These are phyloP conservation scores for Phymatocera aterrima DNA, from an alignment of 2,888 invertebrate genomes.

Conservation along the genomic window DNA sequence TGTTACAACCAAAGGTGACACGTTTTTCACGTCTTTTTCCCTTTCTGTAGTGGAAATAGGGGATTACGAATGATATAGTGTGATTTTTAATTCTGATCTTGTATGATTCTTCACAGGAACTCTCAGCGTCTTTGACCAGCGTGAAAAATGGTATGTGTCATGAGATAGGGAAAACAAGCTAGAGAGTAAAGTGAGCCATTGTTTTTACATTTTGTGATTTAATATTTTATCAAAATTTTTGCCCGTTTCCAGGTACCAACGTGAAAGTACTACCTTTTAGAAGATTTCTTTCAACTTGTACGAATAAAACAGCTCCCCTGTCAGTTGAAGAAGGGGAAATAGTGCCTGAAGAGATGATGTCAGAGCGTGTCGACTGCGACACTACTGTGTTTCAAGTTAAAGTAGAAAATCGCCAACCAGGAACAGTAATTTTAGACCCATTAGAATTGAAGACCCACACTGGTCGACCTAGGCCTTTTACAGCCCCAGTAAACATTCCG, in stretches of 20 bases:
- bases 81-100: slow-evolving; percentile 29
- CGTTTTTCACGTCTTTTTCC: neutral
- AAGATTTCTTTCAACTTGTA: slow-evolving; percentile 57
- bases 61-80: slow-evolving; percentile 11
- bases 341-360: slow-evolving; percentile 49
- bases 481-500: slow-evolving; percentile 58
- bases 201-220: neutral
- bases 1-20: slow-evolving; percentile 56
- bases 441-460: slow-evolving; percentile 47
- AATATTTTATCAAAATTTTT: neutral
- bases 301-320: slow-evolving; percentile 68
- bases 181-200: too few relatives aligned
- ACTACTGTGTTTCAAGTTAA: slow-evolving; percentile 49
- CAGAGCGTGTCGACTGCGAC: slow-evolving; percentile 46
- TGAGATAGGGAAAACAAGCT: neutral
- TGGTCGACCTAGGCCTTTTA: slow-evolving; percentile 59
- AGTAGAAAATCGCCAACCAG: slow-evolving; percentile 53
- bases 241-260: slow-evolving; percentile 48
- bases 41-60: too few relatives aligned
- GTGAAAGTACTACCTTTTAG: slow-evolving; percentile 50
- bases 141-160: slow-evolving; percentile 56
- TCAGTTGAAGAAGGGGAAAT: slow-evolving; percentile 52
- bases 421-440: slow-evolving; percentile 57
- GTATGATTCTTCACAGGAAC: slow-evolving; percentile 50
- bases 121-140: slow-evolving; percentile 45